These are phyloP conservation scores for Eriocheir sinensis DNA, from an alignment of 1,140 invertebrate species.

Conservation along the genomic window DNA sequence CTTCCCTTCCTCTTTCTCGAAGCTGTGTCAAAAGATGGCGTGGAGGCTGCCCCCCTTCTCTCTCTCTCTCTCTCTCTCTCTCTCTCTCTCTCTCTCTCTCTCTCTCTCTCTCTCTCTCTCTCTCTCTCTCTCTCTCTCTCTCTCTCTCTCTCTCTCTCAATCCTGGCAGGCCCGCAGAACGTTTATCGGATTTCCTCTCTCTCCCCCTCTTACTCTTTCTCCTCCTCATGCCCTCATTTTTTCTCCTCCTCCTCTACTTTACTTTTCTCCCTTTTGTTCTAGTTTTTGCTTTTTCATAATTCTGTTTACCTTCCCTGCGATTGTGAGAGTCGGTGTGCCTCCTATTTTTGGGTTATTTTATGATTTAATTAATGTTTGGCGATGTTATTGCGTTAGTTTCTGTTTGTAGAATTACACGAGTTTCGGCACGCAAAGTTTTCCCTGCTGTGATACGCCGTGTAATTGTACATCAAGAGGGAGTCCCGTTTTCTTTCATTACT, in stretches of 20 bases:
- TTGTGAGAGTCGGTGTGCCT: neutral
- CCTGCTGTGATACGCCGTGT: too few species aligned
- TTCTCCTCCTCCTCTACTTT: neutral
- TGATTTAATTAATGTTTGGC: too few species aligned
- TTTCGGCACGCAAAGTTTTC: too few species aligned
- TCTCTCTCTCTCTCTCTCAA: neutral
- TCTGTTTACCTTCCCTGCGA: neutral
- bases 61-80: neutral
- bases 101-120: neutral
- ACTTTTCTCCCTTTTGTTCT: neutral
- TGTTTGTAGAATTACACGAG: too few species aligned
- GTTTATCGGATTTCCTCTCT: too few species aligned
- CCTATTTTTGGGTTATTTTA: neutral
- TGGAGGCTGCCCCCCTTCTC: too few species aligned
- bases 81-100: neutral
- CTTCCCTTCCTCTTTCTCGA: too few species aligned
- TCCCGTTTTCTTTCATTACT: too few species aligned
- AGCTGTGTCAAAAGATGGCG: too few species aligned
- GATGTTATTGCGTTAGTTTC: too few species aligned
- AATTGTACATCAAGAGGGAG: too few species aligned
- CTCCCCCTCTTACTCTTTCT: neutral
- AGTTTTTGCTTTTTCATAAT: neutral
- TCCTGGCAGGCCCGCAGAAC: neutral
- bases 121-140: neutral
- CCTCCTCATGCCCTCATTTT: neutral